Percentiles rank a stretch among this genome's conserved stretches.
Evolutionary conservation across 2,888 invertebrate genomes (phyloP).

Genomic region (Agrochola litura): DNA sequence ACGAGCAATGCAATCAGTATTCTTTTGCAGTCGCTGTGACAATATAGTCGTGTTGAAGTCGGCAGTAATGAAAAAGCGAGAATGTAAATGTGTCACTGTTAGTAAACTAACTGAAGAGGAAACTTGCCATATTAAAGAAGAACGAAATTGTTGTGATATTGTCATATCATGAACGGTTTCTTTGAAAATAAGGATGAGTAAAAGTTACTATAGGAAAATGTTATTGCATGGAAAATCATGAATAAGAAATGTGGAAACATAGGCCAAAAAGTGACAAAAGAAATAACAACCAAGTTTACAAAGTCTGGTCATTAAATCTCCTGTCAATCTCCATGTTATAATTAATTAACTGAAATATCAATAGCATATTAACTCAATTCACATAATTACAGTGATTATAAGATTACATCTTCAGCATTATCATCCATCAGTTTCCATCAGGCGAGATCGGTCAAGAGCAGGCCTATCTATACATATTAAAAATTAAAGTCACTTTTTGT

Average conservation of each 20-base stretch:
- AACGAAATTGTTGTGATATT: not conserved
- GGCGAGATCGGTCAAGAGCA: too few species aligned
- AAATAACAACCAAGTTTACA: not conserved
- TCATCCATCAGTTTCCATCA: too few species aligned
- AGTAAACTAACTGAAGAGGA: not conserved
- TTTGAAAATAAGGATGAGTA: too few species aligned
- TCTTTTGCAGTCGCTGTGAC: constrained; percentile 42
- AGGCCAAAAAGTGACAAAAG: not conserved
- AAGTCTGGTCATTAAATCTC: not conserved
- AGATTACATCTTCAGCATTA: too few species aligned
- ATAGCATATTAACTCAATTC: not conserved
- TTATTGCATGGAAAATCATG: not conserved
- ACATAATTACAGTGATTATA: not conserved
- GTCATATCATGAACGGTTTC: not conserved
- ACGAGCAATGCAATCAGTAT: constrained; percentile 57
- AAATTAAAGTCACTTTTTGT: too few species aligned
- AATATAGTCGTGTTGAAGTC: constrained; percentile 41
- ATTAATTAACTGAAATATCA: not conserved
- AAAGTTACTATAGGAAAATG: not conserved
- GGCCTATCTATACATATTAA: too few species aligned
- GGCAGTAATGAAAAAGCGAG: constrained; percentile 23
- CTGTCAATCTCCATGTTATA: not conserved
- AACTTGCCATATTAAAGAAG: not conserved
- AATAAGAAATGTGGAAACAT: not conserved
- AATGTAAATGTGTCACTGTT: constrained; percentile 36